Evolutionary conservation across 2,797 vertebrate genomes (phyloP).

Genomic region (Pangasius djambal): DNA sequence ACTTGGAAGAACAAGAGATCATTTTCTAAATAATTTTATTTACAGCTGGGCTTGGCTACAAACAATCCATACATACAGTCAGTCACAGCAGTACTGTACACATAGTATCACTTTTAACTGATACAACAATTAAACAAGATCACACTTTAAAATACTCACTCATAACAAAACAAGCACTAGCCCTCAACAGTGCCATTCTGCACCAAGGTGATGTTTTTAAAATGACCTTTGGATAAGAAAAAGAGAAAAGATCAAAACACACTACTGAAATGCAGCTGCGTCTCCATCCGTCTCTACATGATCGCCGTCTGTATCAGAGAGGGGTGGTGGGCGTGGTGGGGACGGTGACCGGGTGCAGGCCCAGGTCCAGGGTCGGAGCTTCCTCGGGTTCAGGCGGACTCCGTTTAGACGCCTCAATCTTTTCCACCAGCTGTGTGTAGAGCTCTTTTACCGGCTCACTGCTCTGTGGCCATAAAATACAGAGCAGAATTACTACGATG

Average conservation of each 20-base stretch:
- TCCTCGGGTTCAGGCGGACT: conserved; percentile 81
- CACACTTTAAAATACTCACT: conserved; percentile 54
- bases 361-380: conserved; percentile 83
- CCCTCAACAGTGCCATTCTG: conserved; percentile 28
- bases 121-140: conserved; percentile 56
- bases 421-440: conserved; percentile 84
- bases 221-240: conserved; percentile 54
- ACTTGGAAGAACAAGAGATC: background rate
- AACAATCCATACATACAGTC: conserved; percentile 39
- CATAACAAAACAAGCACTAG: conserved; percentile 42
- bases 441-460: conserved; percentile 92
- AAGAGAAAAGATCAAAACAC: conserved; percentile 1
- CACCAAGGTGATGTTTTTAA: conserved; percentile 42
- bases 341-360: conserved; percentile 81
- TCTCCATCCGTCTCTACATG: background rate
- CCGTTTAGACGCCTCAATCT: conserved; percentile 86
- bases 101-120: conserved; percentile 57
- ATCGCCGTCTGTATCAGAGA: conserved; percentile 59
- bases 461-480: conserved; percentile 72
- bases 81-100: conserved; percentile 50
- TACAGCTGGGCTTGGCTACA: conserved; percentile 63
- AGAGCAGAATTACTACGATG: background rate
- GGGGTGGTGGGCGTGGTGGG: conserved; percentile 69
- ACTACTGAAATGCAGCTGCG: conserved; percentile 3
- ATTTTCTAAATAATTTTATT: conserved; percentile 68